These are phyloP conservation scores for Oscheius onirici DNA, from an alignment of 2,888 invertebrate genomes.

Conservation along the genomic window DNA sequence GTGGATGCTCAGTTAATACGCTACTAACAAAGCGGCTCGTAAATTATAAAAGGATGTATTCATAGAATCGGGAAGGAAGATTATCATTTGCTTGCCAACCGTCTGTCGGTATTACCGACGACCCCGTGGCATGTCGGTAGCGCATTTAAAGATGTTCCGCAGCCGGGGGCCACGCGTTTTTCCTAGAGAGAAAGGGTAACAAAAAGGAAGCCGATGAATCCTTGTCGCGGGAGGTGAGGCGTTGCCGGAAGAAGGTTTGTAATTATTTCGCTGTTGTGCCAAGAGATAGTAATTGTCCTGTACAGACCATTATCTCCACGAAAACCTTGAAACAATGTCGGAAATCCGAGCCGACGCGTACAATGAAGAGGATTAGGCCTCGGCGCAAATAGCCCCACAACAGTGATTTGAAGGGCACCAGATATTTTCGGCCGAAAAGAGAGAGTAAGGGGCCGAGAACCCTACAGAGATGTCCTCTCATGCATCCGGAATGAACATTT, in stretches of 20 bases:
- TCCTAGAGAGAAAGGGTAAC: constrained; percentile 4
- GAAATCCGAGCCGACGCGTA: constrained; percentile 15
- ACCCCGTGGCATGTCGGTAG: background rate
- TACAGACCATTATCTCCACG: constrained; percentile 7
- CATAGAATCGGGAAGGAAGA: too few species aligned
- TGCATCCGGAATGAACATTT: constrained; percentile 7
- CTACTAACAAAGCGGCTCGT: too few species aligned
- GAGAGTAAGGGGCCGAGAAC: background rate
- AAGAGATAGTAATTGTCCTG: background rate
- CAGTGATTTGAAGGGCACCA: constrained; percentile 6
- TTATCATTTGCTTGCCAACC: background rate
- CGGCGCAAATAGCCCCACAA: background rate
- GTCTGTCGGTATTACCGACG: background rate
- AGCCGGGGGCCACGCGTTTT: constrained; percentile 7
- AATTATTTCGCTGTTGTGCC: background rate
- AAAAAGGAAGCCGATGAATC: background rate
- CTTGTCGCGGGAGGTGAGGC: background rate
- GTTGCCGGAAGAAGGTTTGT: background rate
- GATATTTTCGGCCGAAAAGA: constrained; percentile 18
- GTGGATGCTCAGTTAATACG: too few species aligned
- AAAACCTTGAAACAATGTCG: constrained; percentile 19
- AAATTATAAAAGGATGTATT: too few species aligned
- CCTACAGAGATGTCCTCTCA: background rate
- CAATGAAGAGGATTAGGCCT: background rate
- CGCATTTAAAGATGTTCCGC: background rate